Percentiles rank a stretch among this genome's conserved stretches.
These are phyloP conservation scores for Dynastes maya DNA, from an alignment of 2,888 invertebrate species.

Conservation along the genomic window DNA sequence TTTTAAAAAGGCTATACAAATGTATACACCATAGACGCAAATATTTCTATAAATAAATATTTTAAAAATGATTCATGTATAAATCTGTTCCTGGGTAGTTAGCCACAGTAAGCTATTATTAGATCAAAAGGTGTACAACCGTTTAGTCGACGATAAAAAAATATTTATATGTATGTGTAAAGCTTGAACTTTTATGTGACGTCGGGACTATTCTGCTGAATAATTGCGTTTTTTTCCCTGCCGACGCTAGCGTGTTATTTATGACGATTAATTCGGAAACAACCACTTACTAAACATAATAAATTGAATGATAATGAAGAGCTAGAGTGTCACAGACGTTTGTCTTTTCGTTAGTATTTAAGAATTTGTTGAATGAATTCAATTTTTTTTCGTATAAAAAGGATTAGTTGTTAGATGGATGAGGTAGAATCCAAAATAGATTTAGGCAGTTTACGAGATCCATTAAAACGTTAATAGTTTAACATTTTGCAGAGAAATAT, in stretches of 20 bases:
- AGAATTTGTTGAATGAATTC: slow-evolving; percentile 4
- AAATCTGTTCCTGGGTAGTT: slow-evolving; percentile 18
- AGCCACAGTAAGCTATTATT: slow-evolving; percentile 31
- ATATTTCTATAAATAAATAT: slow-evolving; percentile 15
- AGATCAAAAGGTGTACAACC: slow-evolving; percentile 37
- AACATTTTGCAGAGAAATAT: too few species aligned
- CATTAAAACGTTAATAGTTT: too few species aligned
- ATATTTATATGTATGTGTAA: slow-evolving; percentile 19
- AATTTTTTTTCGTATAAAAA: too few species aligned
- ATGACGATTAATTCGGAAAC: slow-evolving; percentile 16
- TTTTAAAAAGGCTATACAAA: too few species aligned
- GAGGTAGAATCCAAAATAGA: too few species aligned
- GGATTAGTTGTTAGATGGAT: too few species aligned
- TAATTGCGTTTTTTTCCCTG: slow-evolving; percentile 1
- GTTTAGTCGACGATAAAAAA: slow-evolving; percentile 25
- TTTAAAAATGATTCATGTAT: slow-evolving; percentile 21
- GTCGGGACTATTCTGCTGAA: background rate
- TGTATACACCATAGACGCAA: too few species aligned
- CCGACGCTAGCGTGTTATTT: slow-evolving; percentile 10
- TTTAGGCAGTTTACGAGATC: too few species aligned
- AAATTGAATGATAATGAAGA: slow-evolving; percentile 6
- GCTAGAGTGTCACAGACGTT: background rate
- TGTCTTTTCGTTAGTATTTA: background rate
- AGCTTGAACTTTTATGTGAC: background rate
- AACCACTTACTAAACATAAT: slow-evolving; percentile 7